Base-by-base conservation (phyloP, 2,797 vertebrate species). In the Mallotus villosus region DNA sequence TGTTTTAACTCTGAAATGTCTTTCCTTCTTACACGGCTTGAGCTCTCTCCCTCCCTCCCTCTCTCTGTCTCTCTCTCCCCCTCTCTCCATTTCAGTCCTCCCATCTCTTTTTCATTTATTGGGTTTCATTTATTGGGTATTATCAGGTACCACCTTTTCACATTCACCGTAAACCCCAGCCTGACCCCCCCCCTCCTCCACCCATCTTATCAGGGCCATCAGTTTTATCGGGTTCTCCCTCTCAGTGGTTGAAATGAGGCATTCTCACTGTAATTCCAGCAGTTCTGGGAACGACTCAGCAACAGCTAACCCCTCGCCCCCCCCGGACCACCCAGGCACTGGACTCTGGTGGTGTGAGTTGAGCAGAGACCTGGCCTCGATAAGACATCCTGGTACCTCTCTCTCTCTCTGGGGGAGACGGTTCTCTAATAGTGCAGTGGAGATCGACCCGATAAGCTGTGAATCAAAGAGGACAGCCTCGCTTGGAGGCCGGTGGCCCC, bases 271-370 rank as follows among this genome's bases (percentile, higher is more conserved):
- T 83, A 83, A 74, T 86, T 92, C 82, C 83, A 79, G 75, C 65
- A 85, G 85, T 87, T 90, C 88, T 91, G 87, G 89, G 90, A 93
- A 91, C 58, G 84, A 73, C 81, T 55, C 74, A 76, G 76, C 79
- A 75, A 65, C 51, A 67, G 79, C 80, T 87, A 82, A 83, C 81
- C 76, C 67, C 70, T 0, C 37, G 76, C 77, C 78, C 71, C 68
- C 72, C 46, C 85, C 27, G 75, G 93, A 94, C 93, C 93, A 93
- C 93, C 92, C 92, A 88, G 81, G 79, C 78, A 19, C 63, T 37
- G 61, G 67, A 60, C 86, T 88, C 76, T 83, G 67, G 63, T 71
- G 87, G 81, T 41, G 37, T 41, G 41, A 46, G 41, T 46, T 46
- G 41, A 46, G 80, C 87, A 77, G 72, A 80, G 70, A 65, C 77